A percentile compares a stretch with the other conserved stretches of the same genome.
Conservation (phyloP, 2,797 vertebrate genomes). For the Orestias chungarensis region DNA sequence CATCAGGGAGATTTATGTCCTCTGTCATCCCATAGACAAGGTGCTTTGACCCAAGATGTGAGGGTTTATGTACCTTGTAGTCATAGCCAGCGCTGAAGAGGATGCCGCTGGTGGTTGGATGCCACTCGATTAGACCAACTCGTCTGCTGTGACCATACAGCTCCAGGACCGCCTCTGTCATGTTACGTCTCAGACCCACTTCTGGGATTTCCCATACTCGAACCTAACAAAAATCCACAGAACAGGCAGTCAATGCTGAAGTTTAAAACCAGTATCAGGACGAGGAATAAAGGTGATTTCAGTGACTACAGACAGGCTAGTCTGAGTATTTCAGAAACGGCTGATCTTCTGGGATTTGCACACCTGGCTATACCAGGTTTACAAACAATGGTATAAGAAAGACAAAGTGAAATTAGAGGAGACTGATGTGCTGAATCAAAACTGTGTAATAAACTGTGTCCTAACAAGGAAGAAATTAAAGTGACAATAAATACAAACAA, state of each 20-base stretch:
- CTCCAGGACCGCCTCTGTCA: conserved; percentile 92
- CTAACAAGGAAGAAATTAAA: background rate
- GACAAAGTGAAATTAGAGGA: background rate
- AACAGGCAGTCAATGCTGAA: background rate
- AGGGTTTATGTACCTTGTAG: conserved; percentile 86
- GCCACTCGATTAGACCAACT: conserved; percentile 97
- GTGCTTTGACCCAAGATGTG: background rate
- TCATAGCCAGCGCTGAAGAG: conserved; percentile 97
- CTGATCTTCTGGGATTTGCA: background rate
- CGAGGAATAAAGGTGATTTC: background rate
- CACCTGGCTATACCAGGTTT: background rate
- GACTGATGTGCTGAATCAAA: background rate
- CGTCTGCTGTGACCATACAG: conserved; percentile 96
- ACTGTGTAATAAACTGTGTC: background rate
- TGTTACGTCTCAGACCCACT: conserved; percentile 89
- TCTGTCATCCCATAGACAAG: background rate
- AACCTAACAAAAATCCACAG: conserved; percentile 78
- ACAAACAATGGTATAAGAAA: background rate
- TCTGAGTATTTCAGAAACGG: background rate
- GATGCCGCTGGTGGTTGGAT: conserved; percentile 95
- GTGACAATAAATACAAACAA: background rate
- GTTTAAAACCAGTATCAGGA: background rate
- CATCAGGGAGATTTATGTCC: conserved; percentile 7
- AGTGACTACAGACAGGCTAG: background rate
- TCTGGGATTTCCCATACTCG: conserved; percentile 98